phyloP scores from a whole-genome alignment of 2,113 vertebrate species.

The Saccopteryx leptura region DNA sequence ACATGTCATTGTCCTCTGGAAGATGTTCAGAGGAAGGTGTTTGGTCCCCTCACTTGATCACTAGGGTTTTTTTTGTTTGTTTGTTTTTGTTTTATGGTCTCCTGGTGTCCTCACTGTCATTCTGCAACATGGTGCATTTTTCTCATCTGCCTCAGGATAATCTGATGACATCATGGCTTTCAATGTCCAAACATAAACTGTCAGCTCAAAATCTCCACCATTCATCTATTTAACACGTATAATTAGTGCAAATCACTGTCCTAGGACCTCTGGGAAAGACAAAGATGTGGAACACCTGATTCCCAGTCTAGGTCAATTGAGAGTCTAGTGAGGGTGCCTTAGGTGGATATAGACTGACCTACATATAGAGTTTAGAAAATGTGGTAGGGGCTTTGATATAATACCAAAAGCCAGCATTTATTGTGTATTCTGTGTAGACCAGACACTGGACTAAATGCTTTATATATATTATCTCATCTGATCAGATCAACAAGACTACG shows the following conservation, averaged over 20 bases:
- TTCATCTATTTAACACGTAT: background rate
- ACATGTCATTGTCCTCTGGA: background rate
- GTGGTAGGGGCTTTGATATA: background rate
- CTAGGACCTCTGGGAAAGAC: background rate
- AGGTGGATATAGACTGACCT: background rate
- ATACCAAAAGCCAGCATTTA: background rate
- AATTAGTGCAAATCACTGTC: background rate
- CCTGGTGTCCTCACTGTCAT: background rate
- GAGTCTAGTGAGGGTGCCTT: background rate
- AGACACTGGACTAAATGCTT: background rate
- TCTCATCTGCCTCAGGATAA: background rate
- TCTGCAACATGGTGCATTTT: background rate
- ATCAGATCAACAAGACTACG: background rate
- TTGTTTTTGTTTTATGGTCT: too few species aligned
- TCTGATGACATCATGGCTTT: background rate
- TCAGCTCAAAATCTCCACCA: background rate
- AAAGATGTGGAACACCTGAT: background rate
- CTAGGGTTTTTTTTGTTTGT: background rate
- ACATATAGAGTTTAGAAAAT: background rate
- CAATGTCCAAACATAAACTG: background rate
- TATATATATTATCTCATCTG: background rate
- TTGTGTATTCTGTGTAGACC: background rate
- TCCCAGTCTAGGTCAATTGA: background rate
- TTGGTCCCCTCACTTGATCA: background rate
- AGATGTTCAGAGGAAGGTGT: background rate